Evolutionary conservation across 2,888 invertebrate genomes (phyloP).

Genomic region (Drosophila pullipes): DNA sequence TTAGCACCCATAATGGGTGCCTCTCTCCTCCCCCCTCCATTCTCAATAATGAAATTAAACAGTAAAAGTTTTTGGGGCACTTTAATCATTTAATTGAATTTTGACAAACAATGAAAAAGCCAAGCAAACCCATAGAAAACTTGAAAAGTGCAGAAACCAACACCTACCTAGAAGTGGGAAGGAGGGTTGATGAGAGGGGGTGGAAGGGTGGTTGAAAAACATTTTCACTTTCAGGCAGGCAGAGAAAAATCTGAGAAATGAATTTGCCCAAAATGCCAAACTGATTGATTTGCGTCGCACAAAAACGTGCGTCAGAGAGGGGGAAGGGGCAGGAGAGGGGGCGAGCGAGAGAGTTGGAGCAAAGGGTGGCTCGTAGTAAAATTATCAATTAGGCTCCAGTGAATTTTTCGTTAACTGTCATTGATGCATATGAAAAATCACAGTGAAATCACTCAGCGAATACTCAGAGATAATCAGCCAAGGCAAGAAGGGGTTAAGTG

Average conservation of each 20-base stretch:
- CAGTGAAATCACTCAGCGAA: slow-evolving; percentile 63
- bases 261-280: slow-evolving; percentile 71
- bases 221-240: slow-evolving; percentile 55
- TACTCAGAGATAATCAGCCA: slow-evolving; percentile 52
- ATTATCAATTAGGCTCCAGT: slow-evolving; percentile 68
- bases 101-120: slow-evolving; percentile 42
- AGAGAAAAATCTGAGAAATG: slow-evolving; percentile 73
- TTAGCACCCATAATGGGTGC: slow-evolving; percentile 25
- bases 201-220: neutral
- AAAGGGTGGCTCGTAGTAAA: slow-evolving; percentile 23
- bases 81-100: slow-evolving; percentile 77
- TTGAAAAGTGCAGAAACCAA: slow-evolving; percentile 39
- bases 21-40: neutral
- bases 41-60: slow-evolving; percentile 35
- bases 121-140: slow-evolving; percentile 9
- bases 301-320: slow-evolving; percentile 7
- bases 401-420: slow-evolving; percentile 27
- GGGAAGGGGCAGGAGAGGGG: neutral
- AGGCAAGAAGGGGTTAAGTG: slow-evolving; percentile 37
- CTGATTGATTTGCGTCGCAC: slow-evolving; percentile 67
- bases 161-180: slow-evolving; percentile 18
- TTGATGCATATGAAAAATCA: slow-evolving; percentile 76
- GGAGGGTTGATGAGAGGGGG: neutral
- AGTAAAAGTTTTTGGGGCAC: slow-evolving; percentile 42
- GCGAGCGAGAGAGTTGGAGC: neutral